Base-by-base conservation (phyloP, 2,113 vertebrate genomes). In the Arothron firmamentum region DNA sequence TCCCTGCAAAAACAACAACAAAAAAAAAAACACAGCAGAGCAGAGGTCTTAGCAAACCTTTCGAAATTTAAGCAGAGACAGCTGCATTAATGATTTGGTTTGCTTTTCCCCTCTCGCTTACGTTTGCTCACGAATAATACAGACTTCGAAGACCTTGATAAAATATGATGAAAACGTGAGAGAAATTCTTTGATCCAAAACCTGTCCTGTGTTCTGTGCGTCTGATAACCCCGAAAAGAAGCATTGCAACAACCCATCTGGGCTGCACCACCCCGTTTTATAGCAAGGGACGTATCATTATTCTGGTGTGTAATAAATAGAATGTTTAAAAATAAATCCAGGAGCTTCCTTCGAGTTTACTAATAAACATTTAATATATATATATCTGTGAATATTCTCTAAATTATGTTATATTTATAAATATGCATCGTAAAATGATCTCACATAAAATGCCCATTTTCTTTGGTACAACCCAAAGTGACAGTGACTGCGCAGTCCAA, bases 211-310 rank as follows among this genome's bases (percentile, higher is more conserved):
- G 59, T 43, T 79, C 80, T 50, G 52, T 66, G 58, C 67, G 56
- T 75, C 65, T 65, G 63, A 45, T 72, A 63, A 65, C 61, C 72
- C 66, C 48, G 25, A 41, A 70, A 71, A 67, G 70, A 73, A 55
- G 83, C 82, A 67, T 74, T 80, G 88, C 83, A 90, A 89, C 85
- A 77, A 84, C 74, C 82, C 59, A 21, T 54, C 34, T 74, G 79
- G 86, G 5, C 45, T 6, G 73, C 79, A 82, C 90, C 87, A 91
- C 79, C 23, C 56, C 47, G 0, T 1, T 15, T 3, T 12, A 47
- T 5, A 16, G 14, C 1, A 15, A 51, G 71, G 65, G 84, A 62
- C 67, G 13, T 0, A 0, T 0, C 4, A 3, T 4, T 42, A 1
- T 13, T 12, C 17, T 1, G 17, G 2, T 12, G 28, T 53, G 13